Evolutionary conservation across 2,888 invertebrate species (phyloP).

Genomic region (Nephrocerus scutellatus): DNA sequence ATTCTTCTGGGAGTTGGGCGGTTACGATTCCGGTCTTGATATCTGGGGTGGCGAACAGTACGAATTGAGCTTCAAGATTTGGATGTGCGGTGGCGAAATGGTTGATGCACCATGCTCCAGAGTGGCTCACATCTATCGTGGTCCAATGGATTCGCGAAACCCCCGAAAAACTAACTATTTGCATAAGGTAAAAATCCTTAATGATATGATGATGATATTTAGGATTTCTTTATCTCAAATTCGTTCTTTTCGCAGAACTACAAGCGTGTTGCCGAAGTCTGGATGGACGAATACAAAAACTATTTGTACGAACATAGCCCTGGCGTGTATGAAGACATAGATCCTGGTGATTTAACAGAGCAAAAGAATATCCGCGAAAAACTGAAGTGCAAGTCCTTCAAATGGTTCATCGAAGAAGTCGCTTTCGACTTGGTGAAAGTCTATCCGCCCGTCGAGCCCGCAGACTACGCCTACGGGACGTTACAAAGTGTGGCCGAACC

Average conservation of each 20-base stretch:
- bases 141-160: slow-evolving; percentile 73
- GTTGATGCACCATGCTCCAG: slow-evolving; percentile 89
- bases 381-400: slow-evolving; percentile 84
- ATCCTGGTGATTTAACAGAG: slow-evolving; percentile 73
- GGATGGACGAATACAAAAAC: slow-evolving; percentile 98
- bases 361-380: slow-evolving; percentile 68
- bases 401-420: slow-evolving; percentile 91
- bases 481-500: slow-evolving; percentile 59
- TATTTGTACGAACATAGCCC: slow-evolving; percentile 76
- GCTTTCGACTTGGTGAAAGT: slow-evolving; percentile 84
- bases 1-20: slow-evolving; percentile 96
- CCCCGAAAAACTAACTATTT: slow-evolving; percentile 89
- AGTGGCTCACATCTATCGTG: slow-evolving; percentile 85
- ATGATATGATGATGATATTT: neutral
- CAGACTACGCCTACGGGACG: slow-evolving; percentile 73
- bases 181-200: slow-evolving; percentile 28
- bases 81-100: slow-evolving; percentile 95
- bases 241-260: slow-evolving; percentile 62
- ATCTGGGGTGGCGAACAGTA: slow-evolving; percentile 99
- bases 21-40: slow-evolving; percentile 86
- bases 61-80: slow-evolving; percentile 93
- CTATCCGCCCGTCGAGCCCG: slow-evolving; percentile 86
- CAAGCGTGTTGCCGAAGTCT: slow-evolving; percentile 88
- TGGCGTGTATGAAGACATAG: slow-evolving; percentile 60
- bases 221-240: neutral